phyloP scores from a whole-genome alignment of 2,888 invertebrate genomes.

The Cynaeus angustus region DNA sequence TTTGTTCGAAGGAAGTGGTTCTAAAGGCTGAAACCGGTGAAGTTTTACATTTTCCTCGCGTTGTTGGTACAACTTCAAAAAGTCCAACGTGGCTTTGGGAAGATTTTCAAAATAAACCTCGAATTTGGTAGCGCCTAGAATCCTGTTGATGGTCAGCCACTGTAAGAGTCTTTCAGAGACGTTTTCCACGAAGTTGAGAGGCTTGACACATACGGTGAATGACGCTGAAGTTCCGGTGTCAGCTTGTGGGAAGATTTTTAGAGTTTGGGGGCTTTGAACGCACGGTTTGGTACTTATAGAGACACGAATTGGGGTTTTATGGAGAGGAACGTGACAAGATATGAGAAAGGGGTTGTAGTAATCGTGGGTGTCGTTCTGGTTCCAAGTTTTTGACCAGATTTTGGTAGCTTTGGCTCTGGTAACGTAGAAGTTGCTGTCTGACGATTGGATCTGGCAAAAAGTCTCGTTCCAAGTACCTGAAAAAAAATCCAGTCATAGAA shows the following conservation, averaged over 20 bases:
- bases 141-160: slow-evolving; percentile 81
- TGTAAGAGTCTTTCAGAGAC: slow-evolving; percentile 78
- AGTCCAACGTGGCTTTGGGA: slow-evolving; percentile 72
- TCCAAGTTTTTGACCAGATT: slow-evolving; percentile 80
- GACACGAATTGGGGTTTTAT: slow-evolving; percentile 70
- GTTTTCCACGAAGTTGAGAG: slow-evolving; percentile 79
- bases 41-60: background rate
- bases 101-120: slow-evolving; percentile 79
- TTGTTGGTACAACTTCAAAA: slow-evolving; percentile 36
- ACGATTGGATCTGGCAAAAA: slow-evolving; percentile 75
- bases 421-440: slow-evolving; percentile 59
- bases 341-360: slow-evolving; percentile 76
- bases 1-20: background rate
- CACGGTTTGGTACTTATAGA: slow-evolving; percentile 75
- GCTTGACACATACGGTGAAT: slow-evolving; percentile 82
- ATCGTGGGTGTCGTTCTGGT: slow-evolving; percentile 70
- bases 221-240: slow-evolving; percentile 12
- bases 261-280: slow-evolving; percentile 54
- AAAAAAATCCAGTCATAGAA: slow-evolving; percentile 21
- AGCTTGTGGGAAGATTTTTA: slow-evolving; percentile 27
- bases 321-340: slow-evolving; percentile 77
- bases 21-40: background rate
- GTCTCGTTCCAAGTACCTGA: slow-evolving; percentile 68
- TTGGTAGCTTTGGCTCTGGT: slow-evolving; percentile 74
- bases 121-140: slow-evolving; percentile 80